Base-by-base conservation (phyloP, 1,140 invertebrate genomes). In the Cyphomyrmex costatus region DNA sequence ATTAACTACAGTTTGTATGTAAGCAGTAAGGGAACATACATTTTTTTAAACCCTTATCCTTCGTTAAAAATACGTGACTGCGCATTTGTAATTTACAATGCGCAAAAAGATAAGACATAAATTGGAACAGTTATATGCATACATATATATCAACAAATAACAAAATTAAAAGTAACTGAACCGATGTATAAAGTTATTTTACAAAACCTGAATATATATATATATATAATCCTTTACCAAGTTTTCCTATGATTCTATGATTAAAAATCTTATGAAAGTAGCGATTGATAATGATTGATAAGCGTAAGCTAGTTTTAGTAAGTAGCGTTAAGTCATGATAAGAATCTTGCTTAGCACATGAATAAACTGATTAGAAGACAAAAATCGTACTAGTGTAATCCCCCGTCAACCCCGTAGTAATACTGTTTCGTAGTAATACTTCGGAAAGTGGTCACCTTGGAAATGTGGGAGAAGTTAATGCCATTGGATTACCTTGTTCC, bases 401-500 rank as follows among this genome's bases (percentile, higher is more conserved):
- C 42, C 68, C n/a, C 36, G 19, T 79, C n/a, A n/a, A n/a, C n/a
- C 61, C 14, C 7, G 19, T 16, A 56, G 53, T 19, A 46, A n/a
- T n/a, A n/a, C n/a, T 14, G 5, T 42, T 27, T 71, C 51, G 24
- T 24, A 53, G 19, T 77, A 86, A 53, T 71, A 88, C 27, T 61
- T 73, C 60, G 24, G 24, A 42, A 79, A 73, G 10, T 63, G 53
- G 24, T 89, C 70, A 86, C 83, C 71, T 89, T 42, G 56, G 21
- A 53, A 66, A 85, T 87, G 56, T 49, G 30, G 56, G 66, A 53
- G 68, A 53, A 56, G 63, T 71, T 85, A 90, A 79, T 73, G 77
- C 46, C 49, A 58, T 87, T 86, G 76, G 78, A 93, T 95, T 95
- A 95, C 94, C 94, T 95, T 95, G 89, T 93, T 92, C 87, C 93